Conservation (phyloP, 2,113 vertebrate genomes). For the Epinephelus lanceolatus region DNA sequence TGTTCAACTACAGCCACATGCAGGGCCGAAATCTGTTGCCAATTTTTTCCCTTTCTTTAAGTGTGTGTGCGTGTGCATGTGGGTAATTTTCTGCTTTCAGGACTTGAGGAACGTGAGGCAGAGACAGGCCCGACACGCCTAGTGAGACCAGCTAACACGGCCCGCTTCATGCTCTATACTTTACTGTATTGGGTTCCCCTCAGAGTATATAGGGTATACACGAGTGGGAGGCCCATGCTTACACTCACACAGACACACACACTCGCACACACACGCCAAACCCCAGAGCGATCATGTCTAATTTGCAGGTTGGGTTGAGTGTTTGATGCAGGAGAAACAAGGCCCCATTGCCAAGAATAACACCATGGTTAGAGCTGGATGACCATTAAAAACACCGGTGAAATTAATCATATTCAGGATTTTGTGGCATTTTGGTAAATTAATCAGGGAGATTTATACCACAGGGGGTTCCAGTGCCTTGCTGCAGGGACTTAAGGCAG, state of each 20-base stretch:
- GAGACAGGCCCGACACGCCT: slow-evolving; percentile 46
- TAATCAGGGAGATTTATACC: slow-evolving; percentile 42
- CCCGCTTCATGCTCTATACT: background rate
- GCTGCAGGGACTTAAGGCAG: background rate
- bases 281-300: slow-evolving; percentile 61
- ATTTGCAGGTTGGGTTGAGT: slow-evolving; percentile 63
- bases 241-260: slow-evolving; percentile 13
- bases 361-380: slow-evolving; percentile 2
- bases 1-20: slow-evolving; percentile 43
- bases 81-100: slow-evolving; percentile 61
- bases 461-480: background rate
- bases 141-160: slow-evolving; percentile 36
- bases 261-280: slow-evolving; percentile 31
- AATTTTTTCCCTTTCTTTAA: slow-evolving; percentile 62
- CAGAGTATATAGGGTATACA: slow-evolving; percentile 39
- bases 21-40: slow-evolving; percentile 56
- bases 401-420: slow-evolving; percentile 47
- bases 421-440: slow-evolving; percentile 55
- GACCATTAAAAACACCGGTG: slow-evolving; percentile 29
- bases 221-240: background rate
- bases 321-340: slow-evolving; percentile 20
- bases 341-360: slow-evolving; percentile 58
- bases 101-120: slow-evolving; percentile 44
- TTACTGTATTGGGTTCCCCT: slow-evolving; percentile 19
- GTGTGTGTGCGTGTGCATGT: slow-evolving; percentile 25